phyloP scores from a whole-genome alignment of 2,113 vertebrate species.

The Chaetops frenatus region DNA sequence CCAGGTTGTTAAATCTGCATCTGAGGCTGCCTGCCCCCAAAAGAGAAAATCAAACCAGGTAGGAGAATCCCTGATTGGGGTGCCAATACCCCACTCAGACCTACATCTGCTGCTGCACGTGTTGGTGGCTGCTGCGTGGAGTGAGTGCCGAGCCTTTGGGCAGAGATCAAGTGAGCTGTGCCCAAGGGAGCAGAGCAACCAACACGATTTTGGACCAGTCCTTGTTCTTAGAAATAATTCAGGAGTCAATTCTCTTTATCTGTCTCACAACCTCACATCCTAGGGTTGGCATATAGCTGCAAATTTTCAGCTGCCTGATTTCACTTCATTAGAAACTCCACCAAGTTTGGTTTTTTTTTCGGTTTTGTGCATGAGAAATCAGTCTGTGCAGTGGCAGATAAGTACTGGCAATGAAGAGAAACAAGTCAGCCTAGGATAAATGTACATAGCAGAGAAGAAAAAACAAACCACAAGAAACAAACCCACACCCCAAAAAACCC shows the following conservation, averaged over 20 bases:
- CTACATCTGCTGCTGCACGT: fast-evolving
- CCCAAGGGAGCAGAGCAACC: not conserved
- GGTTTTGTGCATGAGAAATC: not conserved
- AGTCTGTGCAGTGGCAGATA: not conserved
- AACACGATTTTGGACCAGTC: not conserved
- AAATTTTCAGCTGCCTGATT: not conserved
- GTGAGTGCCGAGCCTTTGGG: not conserved
- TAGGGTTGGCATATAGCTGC: not conserved
- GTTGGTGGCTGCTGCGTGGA: not conserved
- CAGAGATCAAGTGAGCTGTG: fast-evolving
- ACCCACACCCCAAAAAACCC: too few species aligned
- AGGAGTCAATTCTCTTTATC: not conserved
- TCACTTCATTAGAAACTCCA: not conserved
- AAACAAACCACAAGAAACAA: not conserved
- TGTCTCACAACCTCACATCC: not conserved
- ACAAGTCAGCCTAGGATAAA: not conserved
- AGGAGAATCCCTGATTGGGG: not conserved
- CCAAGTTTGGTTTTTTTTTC: not conserved
- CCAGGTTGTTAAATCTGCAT: fast-evolving
- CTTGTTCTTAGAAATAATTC: not conserved
- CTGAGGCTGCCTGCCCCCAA: not conserved
- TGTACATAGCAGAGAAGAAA: not conserved
- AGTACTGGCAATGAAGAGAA: not conserved
- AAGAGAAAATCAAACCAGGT: not conserved
- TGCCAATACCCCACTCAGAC: not conserved